Evolutionary conservation across 2,113 vertebrate genomes (phyloP).

Genomic region (Phyllostomus hastatus): DNA sequence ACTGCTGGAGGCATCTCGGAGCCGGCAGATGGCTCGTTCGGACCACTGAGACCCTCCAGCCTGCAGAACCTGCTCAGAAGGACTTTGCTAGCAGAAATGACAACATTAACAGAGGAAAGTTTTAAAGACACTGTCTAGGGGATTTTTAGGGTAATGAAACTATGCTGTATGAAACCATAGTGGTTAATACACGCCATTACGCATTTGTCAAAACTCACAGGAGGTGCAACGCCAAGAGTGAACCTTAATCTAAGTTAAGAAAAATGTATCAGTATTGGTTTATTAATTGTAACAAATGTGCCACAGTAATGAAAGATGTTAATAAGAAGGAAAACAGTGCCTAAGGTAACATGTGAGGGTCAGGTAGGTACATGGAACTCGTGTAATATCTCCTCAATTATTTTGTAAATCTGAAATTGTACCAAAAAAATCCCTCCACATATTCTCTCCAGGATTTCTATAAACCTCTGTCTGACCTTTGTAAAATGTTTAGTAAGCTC

Average conservation of each 20-base stretch:
- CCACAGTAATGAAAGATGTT: too few species aligned
- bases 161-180: neutral
- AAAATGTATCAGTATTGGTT: too few species aligned
- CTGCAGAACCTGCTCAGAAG: neutral
- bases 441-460: neutral
- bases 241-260: too few species aligned
- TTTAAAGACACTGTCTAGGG: neutral
- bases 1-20: neutral
- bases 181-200: neutral
- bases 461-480: neutral
- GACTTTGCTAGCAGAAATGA: neutral
- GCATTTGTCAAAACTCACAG: too few species aligned
- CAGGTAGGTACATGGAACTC: neutral
- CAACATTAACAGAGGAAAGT: neutral
- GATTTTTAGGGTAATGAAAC: neutral
- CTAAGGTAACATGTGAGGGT: fast-evolving
- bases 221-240: too few species aligned
- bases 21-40: neutral
- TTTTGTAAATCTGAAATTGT: neutral
- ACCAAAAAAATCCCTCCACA: neutral
- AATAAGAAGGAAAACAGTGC: neutral
- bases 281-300: too few species aligned
- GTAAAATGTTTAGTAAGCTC: neutral
- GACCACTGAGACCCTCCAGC: neutral
- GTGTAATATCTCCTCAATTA: neutral